Evolutionary conservation across 1,140 invertebrate species (phyloP).

Genomic region (Drosophila triauraria): DNA sequence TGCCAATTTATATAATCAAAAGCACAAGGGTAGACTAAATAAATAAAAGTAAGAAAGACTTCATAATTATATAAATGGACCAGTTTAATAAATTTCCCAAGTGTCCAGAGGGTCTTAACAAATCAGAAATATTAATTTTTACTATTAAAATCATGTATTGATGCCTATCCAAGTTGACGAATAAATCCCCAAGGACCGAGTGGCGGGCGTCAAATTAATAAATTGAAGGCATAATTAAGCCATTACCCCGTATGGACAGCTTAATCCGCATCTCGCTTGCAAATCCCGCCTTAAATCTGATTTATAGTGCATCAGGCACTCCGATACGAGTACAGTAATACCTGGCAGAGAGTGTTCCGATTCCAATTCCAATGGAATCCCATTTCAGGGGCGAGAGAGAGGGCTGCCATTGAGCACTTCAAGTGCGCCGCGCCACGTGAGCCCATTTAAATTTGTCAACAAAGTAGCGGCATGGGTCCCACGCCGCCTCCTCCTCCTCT

Average conservation of each 20-base stretch:
- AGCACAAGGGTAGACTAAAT: neutral
- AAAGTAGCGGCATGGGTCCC: conserved; percentile 36
- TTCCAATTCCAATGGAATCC: neutral
- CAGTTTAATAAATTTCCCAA: no score
- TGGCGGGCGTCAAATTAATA: neutral
- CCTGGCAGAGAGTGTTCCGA: neutral
- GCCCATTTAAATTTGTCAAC: conserved; percentile 66
- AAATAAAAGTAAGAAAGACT: neutral
- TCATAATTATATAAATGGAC: neutral
- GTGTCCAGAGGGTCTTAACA: no score
- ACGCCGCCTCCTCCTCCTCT: neutral
- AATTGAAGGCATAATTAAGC: conserved; percentile 4
- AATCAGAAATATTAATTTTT: neutral
- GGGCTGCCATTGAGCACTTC: conserved; percentile 33
- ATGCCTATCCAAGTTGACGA: neutral
- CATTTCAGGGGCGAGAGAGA: conserved; percentile 20
- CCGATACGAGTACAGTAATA: neutral
- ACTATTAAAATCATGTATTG: neutral
- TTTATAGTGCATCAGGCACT: neutral
- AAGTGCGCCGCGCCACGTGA: conserved; percentile 45
- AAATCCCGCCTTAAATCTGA: neutral
- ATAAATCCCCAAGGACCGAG: neutral
- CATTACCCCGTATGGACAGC: neutral
- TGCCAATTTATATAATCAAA: neutral
- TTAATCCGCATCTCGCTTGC: neutral